Evolutionary conservation across 1,140 invertebrate species (phyloP), one percentile per base, ranked within the genome.

Genomic region (Caerostris extrusa): DNA sequence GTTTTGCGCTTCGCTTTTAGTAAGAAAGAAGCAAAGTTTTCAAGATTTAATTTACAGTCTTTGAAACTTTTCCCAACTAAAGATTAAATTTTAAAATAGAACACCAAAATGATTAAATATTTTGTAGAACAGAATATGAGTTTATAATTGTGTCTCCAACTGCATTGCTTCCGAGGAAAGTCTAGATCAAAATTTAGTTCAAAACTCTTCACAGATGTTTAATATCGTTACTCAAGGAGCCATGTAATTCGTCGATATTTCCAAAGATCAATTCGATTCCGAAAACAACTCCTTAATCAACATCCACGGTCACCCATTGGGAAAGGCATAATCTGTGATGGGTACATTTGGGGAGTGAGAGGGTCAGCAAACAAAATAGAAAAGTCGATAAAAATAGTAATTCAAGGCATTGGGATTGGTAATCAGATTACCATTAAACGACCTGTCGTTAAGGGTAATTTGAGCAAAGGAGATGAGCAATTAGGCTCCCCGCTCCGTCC

Each of bases 361-460:
- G 86, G 82, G 86, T 64, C 86, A 88, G 86, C 19, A 88, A 85
- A 58, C 61, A 55, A 88, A 88, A 77, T 77, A 67, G 61, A 88
- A 88, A 88, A 88, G 86, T 77, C 55, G 57, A 56, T 88, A 88
- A 67, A 88, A 88, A 55, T 88, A 61, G 58, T 88, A 50, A 88
- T 88, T 88, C 86, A 55, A 60, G 86, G 86, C 86, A 88, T 64
- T 53, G 86, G 61, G 86, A 64, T 88, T 88, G 86, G 86, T 88
- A 88, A 88, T 88, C 58, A 88, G 86, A 88, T 88, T 88, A 88
- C 86, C 86, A 88, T 88, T 88, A 88, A 88, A 88, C 86, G 86
- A 88, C 86, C 86, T 88, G 86, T 88, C 86, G 86, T 88, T 88
- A 88, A 88, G 86, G 86, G 86, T 88, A 88, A 88, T 88, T 88